These are phyloP conservation scores for Anguilla rostrata DNA, from an alignment of 2,113 vertebrate species.

Conservation along the genomic window DNA sequence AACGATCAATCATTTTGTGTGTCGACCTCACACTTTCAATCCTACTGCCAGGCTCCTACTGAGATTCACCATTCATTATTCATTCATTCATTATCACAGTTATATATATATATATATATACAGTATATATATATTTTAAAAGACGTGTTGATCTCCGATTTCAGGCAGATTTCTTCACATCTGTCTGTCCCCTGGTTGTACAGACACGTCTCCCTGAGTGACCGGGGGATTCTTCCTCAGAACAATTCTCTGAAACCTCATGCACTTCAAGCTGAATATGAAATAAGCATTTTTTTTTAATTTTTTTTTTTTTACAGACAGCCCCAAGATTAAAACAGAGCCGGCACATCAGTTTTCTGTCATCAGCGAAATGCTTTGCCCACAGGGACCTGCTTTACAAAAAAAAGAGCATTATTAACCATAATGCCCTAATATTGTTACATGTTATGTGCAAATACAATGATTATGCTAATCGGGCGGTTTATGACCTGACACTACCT, in stretches of 20 bases:
- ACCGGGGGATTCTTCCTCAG: background rate
- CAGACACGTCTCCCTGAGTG: background rate
- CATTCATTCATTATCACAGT: background rate
- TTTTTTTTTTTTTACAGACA: background rate
- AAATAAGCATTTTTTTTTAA: background rate
- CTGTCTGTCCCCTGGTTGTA: background rate
- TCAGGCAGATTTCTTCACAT: background rate
- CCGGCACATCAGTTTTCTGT: background rate
- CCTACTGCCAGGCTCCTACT: background rate
- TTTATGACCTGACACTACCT: background rate
- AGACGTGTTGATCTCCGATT: background rate
- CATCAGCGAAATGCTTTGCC: background rate
- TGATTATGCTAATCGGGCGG: background rate
- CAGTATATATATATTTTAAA: background rate
- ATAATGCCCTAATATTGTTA: background rate
- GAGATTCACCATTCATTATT: background rate
- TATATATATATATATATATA: too few species aligned
- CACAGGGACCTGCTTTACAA: background rate
- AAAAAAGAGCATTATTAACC: background rate
- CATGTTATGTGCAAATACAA: background rate
- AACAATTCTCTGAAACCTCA: constrained; percentile 1
- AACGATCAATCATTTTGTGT: constrained; percentile 9
- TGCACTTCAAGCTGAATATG: constrained; percentile 10
- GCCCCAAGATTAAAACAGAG: background rate
- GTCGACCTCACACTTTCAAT: constrained; percentile 17